Percentiles rank a stretch among this genome's conserved stretches.
phyloP scores from a whole-genome alignment of 1,140 invertebrate species.

The Samia ricini region DNA sequence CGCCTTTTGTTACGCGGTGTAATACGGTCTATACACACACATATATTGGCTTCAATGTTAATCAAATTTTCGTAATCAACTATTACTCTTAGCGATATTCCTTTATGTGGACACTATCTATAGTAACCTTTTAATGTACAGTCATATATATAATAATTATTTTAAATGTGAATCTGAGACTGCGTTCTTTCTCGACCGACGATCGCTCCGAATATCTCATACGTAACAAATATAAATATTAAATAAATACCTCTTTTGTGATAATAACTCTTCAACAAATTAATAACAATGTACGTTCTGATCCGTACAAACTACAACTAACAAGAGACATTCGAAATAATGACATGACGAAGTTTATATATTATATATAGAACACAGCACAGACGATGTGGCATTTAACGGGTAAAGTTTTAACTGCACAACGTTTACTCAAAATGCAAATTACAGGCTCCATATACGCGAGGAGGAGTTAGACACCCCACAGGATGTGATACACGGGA shows the following conservation, averaged over 20 bases:
- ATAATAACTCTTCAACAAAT: neutral
- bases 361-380: conserved; percentile 30
- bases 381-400: conserved; percentile 51
- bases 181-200: too few species aligned
- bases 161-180: too few species aligned
- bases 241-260: neutral
- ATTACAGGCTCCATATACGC: conserved; percentile 52
- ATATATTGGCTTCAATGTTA: too few species aligned
- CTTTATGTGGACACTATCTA: too few species aligned
- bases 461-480: conserved; percentile 41
- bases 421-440: conserved; percentile 64
- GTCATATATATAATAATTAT: too few species aligned
- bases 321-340: conserved; percentile 21
- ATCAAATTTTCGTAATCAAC: too few species aligned
- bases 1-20: too few species aligned
- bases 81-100: too few species aligned
- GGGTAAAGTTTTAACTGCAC: conserved; percentile 60
- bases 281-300: neutral
- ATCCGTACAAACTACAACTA: conserved; percentile 20
- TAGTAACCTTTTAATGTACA: too few species aligned
- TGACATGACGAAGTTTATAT: conserved; percentile 39
- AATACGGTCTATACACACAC: too few species aligned
- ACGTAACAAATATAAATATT: too few species aligned
- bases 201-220: too few species aligned
- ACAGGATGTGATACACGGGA: conserved; percentile 57